Evolutionary conservation across 2,888 invertebrate genomes (phyloP).

Genomic region (Drosophila pegasa): DNA sequence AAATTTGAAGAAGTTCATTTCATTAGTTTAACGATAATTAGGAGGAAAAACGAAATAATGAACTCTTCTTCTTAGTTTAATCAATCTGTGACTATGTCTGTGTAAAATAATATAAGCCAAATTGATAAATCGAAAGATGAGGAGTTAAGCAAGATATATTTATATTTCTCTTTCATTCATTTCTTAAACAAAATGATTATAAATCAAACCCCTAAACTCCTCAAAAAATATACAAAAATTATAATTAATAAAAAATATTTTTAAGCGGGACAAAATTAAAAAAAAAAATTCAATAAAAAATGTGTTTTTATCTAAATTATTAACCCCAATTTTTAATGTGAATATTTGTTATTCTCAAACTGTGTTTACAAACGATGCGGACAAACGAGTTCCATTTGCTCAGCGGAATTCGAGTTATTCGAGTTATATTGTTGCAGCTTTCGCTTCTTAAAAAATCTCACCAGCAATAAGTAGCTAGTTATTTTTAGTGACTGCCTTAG

Average conservation of each 20-base stretch:
- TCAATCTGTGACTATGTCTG: too few relatives aligned
- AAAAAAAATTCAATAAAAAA: background rate
- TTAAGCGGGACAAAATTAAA: background rate
- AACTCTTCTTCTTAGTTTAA: background rate
- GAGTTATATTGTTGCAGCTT: constrained; percentile 31
- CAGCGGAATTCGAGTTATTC: constrained; percentile 8
- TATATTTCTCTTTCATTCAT: too few relatives aligned
- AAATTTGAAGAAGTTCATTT: background rate
- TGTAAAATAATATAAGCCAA: too few relatives aligned
- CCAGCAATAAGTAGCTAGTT: constrained; percentile 25
- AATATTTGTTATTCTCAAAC: constrained; percentile 1
- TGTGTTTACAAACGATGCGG: constrained; percentile 3
- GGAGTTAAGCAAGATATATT: too few relatives aligned
- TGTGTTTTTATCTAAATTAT: background rate
- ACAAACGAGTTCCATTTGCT: constrained; percentile 43
- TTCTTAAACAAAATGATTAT: too few relatives aligned
- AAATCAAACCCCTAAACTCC: too few relatives aligned
- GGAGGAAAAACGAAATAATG: background rate
- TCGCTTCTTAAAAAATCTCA: constrained; percentile 45
- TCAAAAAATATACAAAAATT: background rate
- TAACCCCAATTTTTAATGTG: background rate
- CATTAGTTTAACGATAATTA: too few relatives aligned
- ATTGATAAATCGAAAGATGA: too few relatives aligned
- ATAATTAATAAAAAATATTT: background rate
- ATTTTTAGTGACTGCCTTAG: constrained; percentile 37